Base-by-base conservation (phyloP, 2,113 vertebrate species). In the Eira barbara region DNA sequence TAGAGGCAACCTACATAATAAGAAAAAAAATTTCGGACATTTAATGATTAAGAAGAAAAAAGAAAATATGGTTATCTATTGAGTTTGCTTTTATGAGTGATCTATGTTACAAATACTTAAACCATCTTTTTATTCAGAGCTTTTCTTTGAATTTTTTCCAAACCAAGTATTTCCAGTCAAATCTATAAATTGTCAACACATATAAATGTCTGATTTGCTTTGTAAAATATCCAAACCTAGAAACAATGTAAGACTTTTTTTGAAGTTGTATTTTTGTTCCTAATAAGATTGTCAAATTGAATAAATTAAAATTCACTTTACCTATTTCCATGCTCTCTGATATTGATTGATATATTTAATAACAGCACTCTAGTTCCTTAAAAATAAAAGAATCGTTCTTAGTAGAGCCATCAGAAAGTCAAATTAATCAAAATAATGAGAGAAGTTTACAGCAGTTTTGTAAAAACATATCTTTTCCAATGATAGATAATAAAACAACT, bases 401-500 rank as follows among this genome's bases (percentile, higher is more conserved):
- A 78, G 31, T 73, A 84, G 15, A 96, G 42, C 0, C 13, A 89
- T 69, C 36, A 73, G 34, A 78, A 79, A 88, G 21, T 74, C 78
- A 95, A 89, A 89, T 90, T 83, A 90, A 98, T 97, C 96, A 98
- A 98, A 98, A 98, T 92, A 98, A 96, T 97, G 92, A 92, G 88
- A 97, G 74, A 97, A 95, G 79, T 98, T 98, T 85, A 92, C 94
- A 97, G 61, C 82, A 98, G 97, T 98, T 98, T 98, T 95, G 95
- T 95, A 57, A 97, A 98, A 97, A 96, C 83, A 96, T 97, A 69
- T 89, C 39, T 78, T 98, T 98, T 98, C 94, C 92, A 96, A 88
- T 93, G 93, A 95, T 89, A 96, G 84, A 91, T 98, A 98, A 97
- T 97, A 95, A 98, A 96, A 92, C 96, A 98, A 97, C 92, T 97